phyloP scores from a whole-genome alignment of 2,888 invertebrate genomes.

The Eudasyphora cyanicolor region DNA sequence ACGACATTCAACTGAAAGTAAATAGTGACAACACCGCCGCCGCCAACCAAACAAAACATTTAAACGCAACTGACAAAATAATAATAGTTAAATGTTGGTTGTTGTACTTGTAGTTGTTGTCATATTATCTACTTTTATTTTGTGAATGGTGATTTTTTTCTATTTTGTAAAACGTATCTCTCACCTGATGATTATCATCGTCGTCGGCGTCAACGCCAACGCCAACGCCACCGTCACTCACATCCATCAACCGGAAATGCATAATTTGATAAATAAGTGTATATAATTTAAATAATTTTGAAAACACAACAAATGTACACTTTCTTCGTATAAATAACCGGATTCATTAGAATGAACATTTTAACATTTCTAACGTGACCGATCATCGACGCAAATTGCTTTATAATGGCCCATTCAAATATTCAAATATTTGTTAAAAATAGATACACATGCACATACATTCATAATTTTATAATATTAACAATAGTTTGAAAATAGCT shows the following conservation, averaged over 20 bases:
- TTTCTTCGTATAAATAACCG: neutral
- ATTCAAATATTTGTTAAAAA: too few relatives aligned
- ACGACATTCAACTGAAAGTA: conserved; percentile 60
- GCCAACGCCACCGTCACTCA: neutral
- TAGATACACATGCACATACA: too few relatives aligned
- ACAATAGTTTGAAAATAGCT: too few relatives aligned
- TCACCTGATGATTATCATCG: conserved; percentile 40
- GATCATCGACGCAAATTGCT: conserved; percentile 12
- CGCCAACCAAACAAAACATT: conserved; percentile 39
- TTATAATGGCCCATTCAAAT: too few relatives aligned
- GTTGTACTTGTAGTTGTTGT: neutral
- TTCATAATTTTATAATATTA: too few relatives aligned
- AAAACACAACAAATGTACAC: neutral
- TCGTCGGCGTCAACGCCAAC: conserved; percentile 14
- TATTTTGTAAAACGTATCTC: conserved; percentile 47
- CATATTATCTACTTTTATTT: conserved; percentile 16
- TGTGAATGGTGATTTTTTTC: conserved; percentile 21
- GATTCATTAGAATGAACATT: neutral
- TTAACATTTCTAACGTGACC: neutral
- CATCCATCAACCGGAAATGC: conserved; percentile 55
- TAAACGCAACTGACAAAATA: conserved; percentile 61
- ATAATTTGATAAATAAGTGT: conserved; percentile 63
- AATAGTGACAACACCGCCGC: conserved; percentile 12
- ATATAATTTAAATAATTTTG: conserved; percentile 33
- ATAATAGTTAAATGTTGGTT: conserved; percentile 58